phyloP scores from a whole-genome alignment of 2,797 vertebrate species.

The Amphiprion clarkii region DNA sequence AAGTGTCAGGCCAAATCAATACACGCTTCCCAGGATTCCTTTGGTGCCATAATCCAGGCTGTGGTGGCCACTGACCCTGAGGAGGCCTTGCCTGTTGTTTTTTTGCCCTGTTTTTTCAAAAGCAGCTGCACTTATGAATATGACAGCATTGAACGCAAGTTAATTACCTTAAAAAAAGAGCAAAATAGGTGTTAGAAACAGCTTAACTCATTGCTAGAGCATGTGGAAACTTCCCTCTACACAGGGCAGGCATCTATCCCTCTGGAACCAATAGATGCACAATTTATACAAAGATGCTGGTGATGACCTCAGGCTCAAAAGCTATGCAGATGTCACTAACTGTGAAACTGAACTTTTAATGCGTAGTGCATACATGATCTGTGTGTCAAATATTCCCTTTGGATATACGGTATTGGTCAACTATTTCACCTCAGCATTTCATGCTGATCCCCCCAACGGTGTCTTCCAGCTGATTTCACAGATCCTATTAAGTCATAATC shows the following conservation, averaged over 20 bases:
- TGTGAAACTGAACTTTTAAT: conserved; percentile 47
- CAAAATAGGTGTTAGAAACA: conserved; percentile 61
- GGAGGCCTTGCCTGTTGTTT: conserved; percentile 86
- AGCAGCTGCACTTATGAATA: conserved; percentile 85
- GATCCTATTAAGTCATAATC: conserved; percentile 79
- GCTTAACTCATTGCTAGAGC: conserved; percentile 50
- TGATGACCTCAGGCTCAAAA: conserved; percentile 42
- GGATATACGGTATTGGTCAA: conserved; percentile 44
- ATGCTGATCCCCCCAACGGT: conserved; percentile 11
- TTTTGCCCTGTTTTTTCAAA: conserved; percentile 87
- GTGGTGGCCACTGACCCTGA: conserved; percentile 88
- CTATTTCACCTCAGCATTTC: conserved; percentile 46
- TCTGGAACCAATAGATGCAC: conserved; percentile 13
- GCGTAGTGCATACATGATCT: conserved; percentile 27
- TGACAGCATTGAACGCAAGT: conserved; percentile 88
- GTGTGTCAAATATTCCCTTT: conserved; percentile 62
- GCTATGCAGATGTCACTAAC: conserved; percentile 13
- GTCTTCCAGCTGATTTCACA: conserved; percentile 82
- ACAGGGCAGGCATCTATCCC: conserved; percentile 15
- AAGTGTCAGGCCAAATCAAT: conserved; percentile 94
- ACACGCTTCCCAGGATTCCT: conserved; percentile 91
- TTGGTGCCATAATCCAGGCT: conserved; percentile 90
- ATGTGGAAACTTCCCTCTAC: conserved; percentile 13
- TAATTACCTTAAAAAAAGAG: conserved; percentile 82
- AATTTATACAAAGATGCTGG: conserved; percentile 36